phyloP scores from a whole-genome alignment of 2,113 vertebrate species.

The Chroicocephalus ridibundus region DNA sequence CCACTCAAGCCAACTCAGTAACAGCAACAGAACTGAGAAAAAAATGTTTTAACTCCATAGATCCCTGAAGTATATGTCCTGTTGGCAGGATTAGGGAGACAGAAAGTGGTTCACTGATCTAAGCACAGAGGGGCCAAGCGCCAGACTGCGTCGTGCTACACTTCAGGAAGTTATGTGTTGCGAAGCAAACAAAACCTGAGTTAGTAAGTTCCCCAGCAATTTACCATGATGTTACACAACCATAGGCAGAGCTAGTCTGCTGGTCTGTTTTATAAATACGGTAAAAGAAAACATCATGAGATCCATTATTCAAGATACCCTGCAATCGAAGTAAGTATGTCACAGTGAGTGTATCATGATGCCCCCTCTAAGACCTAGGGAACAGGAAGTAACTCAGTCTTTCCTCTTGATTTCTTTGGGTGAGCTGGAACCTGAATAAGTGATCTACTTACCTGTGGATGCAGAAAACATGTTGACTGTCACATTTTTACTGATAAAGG shows the following conservation, averaged over 20 bases:
- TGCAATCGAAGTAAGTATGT: background rate
- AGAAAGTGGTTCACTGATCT: background rate
- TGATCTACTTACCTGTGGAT: background rate
- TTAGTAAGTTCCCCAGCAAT: background rate
- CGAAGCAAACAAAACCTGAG: too few species aligned
- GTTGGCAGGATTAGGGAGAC: background rate
- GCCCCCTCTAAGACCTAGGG: background rate
- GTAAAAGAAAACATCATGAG: background rate
- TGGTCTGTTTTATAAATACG: background rate
- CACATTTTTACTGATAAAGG: background rate
- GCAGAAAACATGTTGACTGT: background rate
- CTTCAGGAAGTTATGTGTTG: background rate
- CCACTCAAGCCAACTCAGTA: background rate
- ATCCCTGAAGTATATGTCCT: background rate
- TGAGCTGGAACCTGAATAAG: background rate
- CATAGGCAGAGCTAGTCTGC: background rate
- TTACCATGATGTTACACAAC: background rate
- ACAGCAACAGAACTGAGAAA: background rate
- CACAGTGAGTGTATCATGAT: rapidly evolving
- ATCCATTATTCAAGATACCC: background rate
- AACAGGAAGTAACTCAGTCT: background rate
- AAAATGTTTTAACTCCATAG: background rate
- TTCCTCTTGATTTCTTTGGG: background rate
- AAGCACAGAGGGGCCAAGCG: background rate
- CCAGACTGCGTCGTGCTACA: background rate